A percentile compares a stretch with the other conserved stretches of the same genome.
Evolutionary conservation across 2,113 vertebrate genomes (phyloP).

Genomic region (Axis porcinus): DNA sequence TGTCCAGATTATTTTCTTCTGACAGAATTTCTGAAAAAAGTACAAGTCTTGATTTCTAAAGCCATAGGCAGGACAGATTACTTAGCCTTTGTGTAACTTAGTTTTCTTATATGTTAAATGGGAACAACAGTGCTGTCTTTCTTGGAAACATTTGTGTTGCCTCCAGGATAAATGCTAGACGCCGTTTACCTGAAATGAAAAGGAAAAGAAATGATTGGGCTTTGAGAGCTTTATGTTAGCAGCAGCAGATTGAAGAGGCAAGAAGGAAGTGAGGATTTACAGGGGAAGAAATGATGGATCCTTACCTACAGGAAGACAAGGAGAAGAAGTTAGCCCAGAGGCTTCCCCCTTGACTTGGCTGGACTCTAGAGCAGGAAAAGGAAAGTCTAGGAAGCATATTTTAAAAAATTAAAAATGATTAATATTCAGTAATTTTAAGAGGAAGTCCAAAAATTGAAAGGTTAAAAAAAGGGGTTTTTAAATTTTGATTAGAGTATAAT

Average conservation of each 20-base stretch:
- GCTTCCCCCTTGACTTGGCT: neutral
- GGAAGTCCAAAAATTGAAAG: neutral
- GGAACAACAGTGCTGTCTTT: neutral
- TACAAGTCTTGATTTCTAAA: neutral
- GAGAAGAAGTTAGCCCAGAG: neutral
- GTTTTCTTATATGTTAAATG: neutral
- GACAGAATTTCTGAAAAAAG: neutral
- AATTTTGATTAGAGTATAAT: neutral
- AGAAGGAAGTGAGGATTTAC: neutral
- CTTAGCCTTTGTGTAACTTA: neutral
- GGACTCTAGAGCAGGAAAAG: neutral
- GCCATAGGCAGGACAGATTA: neutral
- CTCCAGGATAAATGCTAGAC: neutral
- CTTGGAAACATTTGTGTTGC: neutral
- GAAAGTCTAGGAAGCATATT: neutral
- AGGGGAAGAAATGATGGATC: neutral
- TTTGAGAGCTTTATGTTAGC: neutral
- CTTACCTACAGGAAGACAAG: neutral
- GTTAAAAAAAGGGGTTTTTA: neutral
- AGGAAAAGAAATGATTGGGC: neutral
- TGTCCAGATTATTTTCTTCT: neutral
- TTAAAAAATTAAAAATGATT: neutral
- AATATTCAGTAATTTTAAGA: neutral
- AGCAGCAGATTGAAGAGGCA: neutral
- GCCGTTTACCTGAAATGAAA: neutral